Evolutionary conservation across 2,797 vertebrate genomes (phyloP).

Genomic region (Anniella stebbinsi): DNA sequence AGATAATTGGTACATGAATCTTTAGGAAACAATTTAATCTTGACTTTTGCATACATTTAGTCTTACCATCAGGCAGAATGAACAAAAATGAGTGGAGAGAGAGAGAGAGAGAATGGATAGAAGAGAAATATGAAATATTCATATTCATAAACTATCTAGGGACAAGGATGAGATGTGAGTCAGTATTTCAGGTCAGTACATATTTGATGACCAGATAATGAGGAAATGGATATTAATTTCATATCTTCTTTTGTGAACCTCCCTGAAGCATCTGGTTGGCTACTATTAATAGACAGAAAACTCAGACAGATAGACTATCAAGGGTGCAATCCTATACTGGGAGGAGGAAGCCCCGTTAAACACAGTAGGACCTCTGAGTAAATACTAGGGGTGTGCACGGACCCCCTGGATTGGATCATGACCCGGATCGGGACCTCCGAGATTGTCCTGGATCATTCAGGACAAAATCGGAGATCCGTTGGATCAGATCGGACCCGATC

Average conservation of each 20-base stretch:
- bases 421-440: too few species aligned
- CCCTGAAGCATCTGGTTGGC: too few species aligned
- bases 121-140: background rate
- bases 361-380: too few species aligned
- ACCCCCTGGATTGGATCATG: too few species aligned
- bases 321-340: too few species aligned
- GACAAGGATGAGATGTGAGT: background rate
- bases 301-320: too few species aligned
- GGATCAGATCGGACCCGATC: too few species aligned
- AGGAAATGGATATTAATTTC: background rate
- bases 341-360: too few species aligned
- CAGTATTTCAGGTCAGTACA: background rate
- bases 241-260: background rate
- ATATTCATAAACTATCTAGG: conserved; percentile 2
- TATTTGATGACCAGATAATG: background rate
- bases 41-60: background rate
- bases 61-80: background rate
- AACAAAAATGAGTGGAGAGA: background rate
- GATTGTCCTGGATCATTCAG: too few species aligned
- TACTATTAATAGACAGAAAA: too few species aligned
- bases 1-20: background rate
- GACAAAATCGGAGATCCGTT: too few species aligned
- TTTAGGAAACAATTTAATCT: background rate
- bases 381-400: too few species aligned
- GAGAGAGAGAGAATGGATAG: background rate